Evolutionary conservation across 2,888 invertebrate species (phyloP), one percentile per base, ranked within the genome.

Genomic region (Uloborus plumipes): DNA sequence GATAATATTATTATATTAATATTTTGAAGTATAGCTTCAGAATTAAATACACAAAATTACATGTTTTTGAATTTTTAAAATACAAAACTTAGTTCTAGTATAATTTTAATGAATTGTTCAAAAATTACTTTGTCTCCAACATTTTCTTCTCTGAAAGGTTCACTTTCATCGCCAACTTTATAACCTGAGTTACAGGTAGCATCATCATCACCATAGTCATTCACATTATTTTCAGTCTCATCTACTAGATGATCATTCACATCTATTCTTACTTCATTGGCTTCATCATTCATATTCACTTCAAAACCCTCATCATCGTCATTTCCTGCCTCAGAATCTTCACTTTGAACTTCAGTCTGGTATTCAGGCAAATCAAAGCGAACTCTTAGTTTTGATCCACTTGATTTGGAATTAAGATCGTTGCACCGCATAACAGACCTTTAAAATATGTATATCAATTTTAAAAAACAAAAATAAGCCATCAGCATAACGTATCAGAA

Each of bases 81-180:
- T 39, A 39, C 39, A 39, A 39, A 11, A 39, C 39, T 39, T 39
- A 39, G 3, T 39, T 39, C 39, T 11, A 11, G 9, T 39, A 39
- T 11, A 39, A 7, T 1, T 39, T 39, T 1, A 39, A 39, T 39
- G 3, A 39, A 39, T 39, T 39, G 39, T 39, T 39, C 7, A 62
- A 13, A 20, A 14, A 47, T 78, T 66, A 78, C 78, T 65, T 58
- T 31, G 11, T 66, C 58, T 9, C 65, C 71, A 65, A 66, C 49
- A 49, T 65, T 26, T 55, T 50, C 50, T 72, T 72, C 71, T 20
- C 51, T 50, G 26, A 49, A 51, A 39, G 50, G n/a, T 66, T 75
- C 58, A 75, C 22, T n/a, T 14, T 2, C 18, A 58, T 39, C 39
- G 9, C 1, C 9, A 39, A 11, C 3, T 39, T 39, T 39, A 39